Evolutionary conservation across 2,888 invertebrate species (phyloP).

Genomic region (Trissolcus brochymenae): DNA sequence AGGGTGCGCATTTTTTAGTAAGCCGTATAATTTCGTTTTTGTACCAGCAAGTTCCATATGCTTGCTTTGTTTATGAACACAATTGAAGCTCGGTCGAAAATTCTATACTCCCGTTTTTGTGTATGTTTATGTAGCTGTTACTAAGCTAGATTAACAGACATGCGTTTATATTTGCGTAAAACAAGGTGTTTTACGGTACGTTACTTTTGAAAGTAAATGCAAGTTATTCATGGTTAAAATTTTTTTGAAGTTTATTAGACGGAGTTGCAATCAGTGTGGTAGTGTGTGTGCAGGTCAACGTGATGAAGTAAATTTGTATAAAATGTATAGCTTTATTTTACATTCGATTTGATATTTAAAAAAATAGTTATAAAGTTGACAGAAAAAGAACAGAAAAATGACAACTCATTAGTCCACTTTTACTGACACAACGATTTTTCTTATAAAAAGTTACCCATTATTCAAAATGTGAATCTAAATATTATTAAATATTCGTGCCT

Average conservation of each 20-base stretch:
- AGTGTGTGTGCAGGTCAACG: too few relatives aligned
- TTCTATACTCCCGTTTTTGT: conserved; percentile 9
- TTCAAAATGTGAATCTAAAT: too few relatives aligned
- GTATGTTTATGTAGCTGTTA: conserved; percentile 19
- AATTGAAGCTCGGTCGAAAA: conserved; percentile 22
- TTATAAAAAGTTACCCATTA: too few relatives aligned
- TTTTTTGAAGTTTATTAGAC: not conserved
- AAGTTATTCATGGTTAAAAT: conserved; percentile 18
- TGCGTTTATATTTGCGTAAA: conserved; percentile 5
- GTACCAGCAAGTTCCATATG: conserved; percentile 8
- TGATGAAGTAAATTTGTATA: too few relatives aligned
- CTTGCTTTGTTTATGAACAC: conserved; percentile 23
- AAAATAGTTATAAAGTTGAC: too few relatives aligned
- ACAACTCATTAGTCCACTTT: too few relatives aligned
- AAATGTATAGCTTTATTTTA: too few relatives aligned
- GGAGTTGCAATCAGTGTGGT: too few relatives aligned
- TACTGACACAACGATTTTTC: too few relatives aligned
- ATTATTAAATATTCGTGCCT: not conserved
- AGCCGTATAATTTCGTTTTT: conserved; percentile 19
- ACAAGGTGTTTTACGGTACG: conserved; percentile 13
- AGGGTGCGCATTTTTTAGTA: conserved; percentile 19
- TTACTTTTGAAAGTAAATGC: conserved; percentile 10
- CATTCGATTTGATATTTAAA: too few relatives aligned
- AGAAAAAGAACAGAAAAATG: too few relatives aligned
- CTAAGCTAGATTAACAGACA: conserved; percentile 17